Conservation (phyloP, 2,888 invertebrate genomes). For the Phortica okadai region DNA sequence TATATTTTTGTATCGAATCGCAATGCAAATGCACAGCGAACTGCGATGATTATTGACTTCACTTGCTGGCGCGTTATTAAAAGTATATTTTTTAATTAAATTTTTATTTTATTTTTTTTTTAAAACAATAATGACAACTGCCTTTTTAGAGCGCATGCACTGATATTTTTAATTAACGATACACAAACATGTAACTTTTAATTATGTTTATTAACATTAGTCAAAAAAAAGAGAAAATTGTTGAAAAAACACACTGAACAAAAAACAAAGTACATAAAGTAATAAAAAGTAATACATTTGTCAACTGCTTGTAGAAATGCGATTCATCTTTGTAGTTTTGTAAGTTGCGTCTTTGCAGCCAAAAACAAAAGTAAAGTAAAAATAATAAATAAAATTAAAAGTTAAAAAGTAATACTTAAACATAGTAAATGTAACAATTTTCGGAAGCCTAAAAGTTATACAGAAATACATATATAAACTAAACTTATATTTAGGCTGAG, state of each 20-base stretch:
- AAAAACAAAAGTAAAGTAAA: neutral
- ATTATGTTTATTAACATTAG: constrained; percentile 37
- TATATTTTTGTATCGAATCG: too few relatives aligned
- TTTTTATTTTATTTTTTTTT: constrained; percentile 31
- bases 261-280: neutral
- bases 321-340: neutral
- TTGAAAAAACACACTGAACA: neutral
- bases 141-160: constrained; percentile 70
- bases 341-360: neutral
- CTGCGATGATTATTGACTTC: too few relatives aligned
- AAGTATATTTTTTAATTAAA: neutral
- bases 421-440: neutral
- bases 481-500: neutral
- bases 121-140: constrained; percentile 52
- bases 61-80: neutral
- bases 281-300: neutral
- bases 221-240: neutral
- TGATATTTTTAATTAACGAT: constrained; percentile 67
- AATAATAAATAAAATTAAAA: neutral
- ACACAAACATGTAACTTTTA: constrained; percentile 39
- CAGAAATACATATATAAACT: neutral
- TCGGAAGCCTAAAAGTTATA: neutral
- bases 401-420: neutral
- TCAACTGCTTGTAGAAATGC: constrained; percentile 1
- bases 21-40: too few relatives aligned